Base-by-base conservation (phyloP, 2,888 invertebrate genomes). In the Dolomedes plantarius region DNA sequence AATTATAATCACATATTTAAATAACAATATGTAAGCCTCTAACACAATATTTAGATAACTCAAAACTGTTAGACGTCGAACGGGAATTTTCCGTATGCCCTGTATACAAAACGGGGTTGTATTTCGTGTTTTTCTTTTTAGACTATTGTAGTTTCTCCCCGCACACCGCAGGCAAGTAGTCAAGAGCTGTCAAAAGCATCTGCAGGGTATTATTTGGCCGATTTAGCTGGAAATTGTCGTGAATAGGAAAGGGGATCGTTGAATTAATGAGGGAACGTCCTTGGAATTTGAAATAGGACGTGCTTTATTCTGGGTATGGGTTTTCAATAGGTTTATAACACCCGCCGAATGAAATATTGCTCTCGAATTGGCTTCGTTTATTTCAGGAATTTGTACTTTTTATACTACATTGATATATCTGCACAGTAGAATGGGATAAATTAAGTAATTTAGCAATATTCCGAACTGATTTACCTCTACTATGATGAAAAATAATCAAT, bases 211-310 rank as follows among this genome's bases (percentile, higher is more conserved):
- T 56, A 56, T 56, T 56, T 56, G 56, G 23, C 13, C 23, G 56
- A 56, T 56, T 56, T 56, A 56, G 56, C 23, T 56, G 11, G 56
- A 56, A 56, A 56, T 56, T 56, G 56, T 56, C 46, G 46, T 46
- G 56, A 56, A 56, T 56, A 23, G 56, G 11, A 23, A 56, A 23
- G 56, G 56, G 56, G 56, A 13, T 16, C 41, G 56, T 1, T 19
- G 56, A 23, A 56, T 56, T 56, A 56, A 23, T 56, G 56, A 56
- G 16, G 23, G 11, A 56, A 56, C 23, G 56, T 23, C 56, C 56
- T 56, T 56, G 56, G 56, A 56, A 56, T 56, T 23, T 23, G 23
- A 56, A 56, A 23, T 23, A 56, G 19, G 19, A 46, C 13, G 2
- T 2, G 56, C 11, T 56, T 23, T 16, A 23, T 23, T 3, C 23